Conservation (phyloP, 2,797 vertebrate species). For the Lophius americanus region DNA sequence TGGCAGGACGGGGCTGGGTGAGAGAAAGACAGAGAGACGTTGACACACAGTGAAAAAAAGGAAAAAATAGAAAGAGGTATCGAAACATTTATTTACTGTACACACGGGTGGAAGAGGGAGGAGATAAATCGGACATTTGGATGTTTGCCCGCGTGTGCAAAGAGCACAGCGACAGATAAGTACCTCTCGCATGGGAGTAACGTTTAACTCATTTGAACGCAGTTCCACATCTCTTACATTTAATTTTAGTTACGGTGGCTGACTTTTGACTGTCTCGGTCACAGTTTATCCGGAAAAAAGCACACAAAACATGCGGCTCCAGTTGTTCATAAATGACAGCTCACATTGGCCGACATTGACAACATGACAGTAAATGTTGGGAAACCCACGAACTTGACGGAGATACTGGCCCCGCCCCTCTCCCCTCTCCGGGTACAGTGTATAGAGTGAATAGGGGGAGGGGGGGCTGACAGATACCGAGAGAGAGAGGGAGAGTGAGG, state of each 20-base stretch:
- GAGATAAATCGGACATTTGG: not conserved
- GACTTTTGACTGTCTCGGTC: slow-evolving; percentile 5
- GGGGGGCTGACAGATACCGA: not conserved
- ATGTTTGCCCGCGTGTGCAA: not conserved
- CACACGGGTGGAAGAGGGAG: not conserved
- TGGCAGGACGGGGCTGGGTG: slow-evolving; percentile 16
- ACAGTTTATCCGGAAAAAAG: not conserved
- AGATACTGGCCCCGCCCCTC: slow-evolving; percentile 60
- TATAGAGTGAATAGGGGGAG: slow-evolving; percentile 34
- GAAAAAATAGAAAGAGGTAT: not conserved
- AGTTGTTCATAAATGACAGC: not conserved
- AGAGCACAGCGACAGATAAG: not conserved
- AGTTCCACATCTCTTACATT: not conserved
- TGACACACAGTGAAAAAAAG: slow-evolving; percentile 1
- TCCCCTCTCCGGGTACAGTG: slow-evolving; percentile 23
- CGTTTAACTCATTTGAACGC: not conserved
- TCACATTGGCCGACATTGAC: not conserved
- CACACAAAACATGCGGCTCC: not conserved
- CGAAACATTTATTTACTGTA: slow-evolving; percentile 19
- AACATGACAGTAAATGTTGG: slow-evolving; percentile 32
- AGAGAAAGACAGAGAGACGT: not conserved
- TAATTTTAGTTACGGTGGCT: slow-evolving; percentile 1
- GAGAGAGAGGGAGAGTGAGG: slow-evolving; percentile 6
- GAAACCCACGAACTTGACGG: slow-evolving; percentile 53
- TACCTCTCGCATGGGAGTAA: not conserved